phyloP scores from a whole-genome alignment of 2,888 invertebrate species.

The Celastrina argiolus region DNA sequence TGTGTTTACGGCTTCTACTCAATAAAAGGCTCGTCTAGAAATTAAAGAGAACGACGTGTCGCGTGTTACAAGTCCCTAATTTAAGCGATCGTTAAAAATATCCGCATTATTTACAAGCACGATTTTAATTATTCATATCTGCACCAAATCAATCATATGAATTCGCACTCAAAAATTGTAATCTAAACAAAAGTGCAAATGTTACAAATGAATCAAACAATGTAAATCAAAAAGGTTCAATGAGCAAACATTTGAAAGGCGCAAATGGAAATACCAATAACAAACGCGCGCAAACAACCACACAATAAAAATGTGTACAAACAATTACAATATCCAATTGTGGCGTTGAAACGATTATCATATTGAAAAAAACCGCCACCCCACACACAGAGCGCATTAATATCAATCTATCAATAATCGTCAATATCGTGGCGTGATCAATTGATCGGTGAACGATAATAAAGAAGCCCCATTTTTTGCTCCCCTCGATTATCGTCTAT shows the following conservation, averaged over 20 bases:
- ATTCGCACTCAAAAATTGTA: conserved; percentile 20
- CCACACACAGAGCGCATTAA: conserved; percentile 58
- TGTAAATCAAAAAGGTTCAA: conserved; percentile 42
- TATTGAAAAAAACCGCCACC: conserved; percentile 64
- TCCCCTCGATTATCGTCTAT: conserved; percentile 58
- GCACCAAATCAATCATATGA: background rate
- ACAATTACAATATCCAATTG: conserved; percentile 67
- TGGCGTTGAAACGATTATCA: conserved; percentile 59
- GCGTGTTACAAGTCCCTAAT: background rate
- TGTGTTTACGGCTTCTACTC: background rate
- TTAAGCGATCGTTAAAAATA: background rate
- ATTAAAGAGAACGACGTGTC: background rate
- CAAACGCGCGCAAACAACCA: conserved; percentile 50
- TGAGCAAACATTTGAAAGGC: conserved; percentile 40
- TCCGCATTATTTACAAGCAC: background rate
- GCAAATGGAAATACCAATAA: conserved; percentile 44
- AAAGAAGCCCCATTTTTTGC: conserved; percentile 53
- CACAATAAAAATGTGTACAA: conserved; percentile 53
- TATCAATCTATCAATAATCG: conserved; percentile 75
- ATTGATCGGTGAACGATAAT: conserved; percentile 66
- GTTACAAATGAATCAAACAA: conserved; percentile 20
- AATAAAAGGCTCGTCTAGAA: background rate
- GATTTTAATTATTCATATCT: background rate
- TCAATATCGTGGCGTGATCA: conserved; percentile 71
- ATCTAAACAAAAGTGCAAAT: conserved; percentile 17